phyloP scores from a whole-genome alignment of 2,888 invertebrate genomes.

The Apoda limacodes region DNA sequence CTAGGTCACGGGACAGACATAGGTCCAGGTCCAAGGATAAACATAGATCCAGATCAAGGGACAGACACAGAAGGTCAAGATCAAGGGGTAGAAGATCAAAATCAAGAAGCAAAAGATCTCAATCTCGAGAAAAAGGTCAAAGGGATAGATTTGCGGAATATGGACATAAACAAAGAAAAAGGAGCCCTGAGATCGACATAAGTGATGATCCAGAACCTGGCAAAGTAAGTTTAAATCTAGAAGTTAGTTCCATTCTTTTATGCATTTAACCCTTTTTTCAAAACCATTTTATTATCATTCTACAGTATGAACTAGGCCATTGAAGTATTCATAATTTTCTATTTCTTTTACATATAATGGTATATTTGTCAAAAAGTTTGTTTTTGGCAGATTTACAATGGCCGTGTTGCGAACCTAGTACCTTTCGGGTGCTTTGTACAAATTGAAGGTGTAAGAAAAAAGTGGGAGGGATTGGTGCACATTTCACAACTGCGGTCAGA shows the following conservation, averaged over 20 bases:
- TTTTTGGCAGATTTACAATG: conserved; percentile 85
- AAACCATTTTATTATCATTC: no score
- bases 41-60: conserved; percentile 28
- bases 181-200: conserved; percentile 66
- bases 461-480: conserved; percentile 97
- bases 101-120: conserved; percentile 30
- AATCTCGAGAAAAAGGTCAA: conserved; percentile 28
- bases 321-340: no score
- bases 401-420: conserved; percentile 94
- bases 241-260: no score
- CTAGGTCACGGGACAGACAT: conserved; percentile 24
- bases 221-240: no score
- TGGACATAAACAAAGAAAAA: conserved; percentile 38
- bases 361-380: background rate
- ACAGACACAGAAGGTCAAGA: conserved; percentile 27
- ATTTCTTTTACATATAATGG: background rate
- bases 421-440: conserved; percentile 99
- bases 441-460: conserved; percentile 87
- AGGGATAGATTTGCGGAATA: conserved; percentile 35
- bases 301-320: no score
- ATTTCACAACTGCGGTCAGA: conserved; percentile 94
- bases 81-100: conserved; percentile 32
- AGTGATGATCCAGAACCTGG: conserved; percentile 83
- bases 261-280: no score
- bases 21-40: no score